Evolutionary conservation across 2,888 invertebrate species (phyloP).

Genomic region (Temnothorax unifasciatus): DNA sequence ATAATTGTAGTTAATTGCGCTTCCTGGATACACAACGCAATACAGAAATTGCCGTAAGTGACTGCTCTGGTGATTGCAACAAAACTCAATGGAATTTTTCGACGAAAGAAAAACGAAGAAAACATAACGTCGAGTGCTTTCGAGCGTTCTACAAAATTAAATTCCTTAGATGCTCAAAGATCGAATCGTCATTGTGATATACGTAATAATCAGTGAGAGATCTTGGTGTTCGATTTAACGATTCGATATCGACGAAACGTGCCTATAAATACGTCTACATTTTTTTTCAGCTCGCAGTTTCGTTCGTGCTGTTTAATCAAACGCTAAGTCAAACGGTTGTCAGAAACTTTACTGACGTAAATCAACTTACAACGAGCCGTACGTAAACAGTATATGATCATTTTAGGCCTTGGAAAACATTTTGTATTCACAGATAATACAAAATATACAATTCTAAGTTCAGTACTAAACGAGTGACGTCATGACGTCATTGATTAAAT

Average conservation of each 20-base stretch:
- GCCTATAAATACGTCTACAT: neutral
- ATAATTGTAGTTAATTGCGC: conserved; percentile 11
- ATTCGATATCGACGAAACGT: neutral
- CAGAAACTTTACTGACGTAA: neutral
- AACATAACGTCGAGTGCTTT: neutral
- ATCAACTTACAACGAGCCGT: neutral
- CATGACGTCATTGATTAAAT: neutral
- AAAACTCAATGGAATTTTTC: neutral
- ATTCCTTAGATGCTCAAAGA: neutral
- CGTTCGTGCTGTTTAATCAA: neutral
- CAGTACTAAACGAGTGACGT: neutral
- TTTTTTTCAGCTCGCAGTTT: neutral
- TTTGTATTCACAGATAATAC: neutral
- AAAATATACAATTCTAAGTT: neutral
- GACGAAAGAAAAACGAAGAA: neutral
- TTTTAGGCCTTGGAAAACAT: neutral
- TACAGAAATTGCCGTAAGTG: neutral
- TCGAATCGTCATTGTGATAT: neutral
- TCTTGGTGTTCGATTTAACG: neutral
- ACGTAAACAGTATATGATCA: neutral
- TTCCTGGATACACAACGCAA: neutral
- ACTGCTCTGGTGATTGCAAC: neutral
- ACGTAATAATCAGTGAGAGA: neutral
- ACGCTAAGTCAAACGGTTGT: neutral
- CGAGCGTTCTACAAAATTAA: neutral